phyloP scores from a whole-genome alignment of 1,140 invertebrate genomes.

The Pinna nobilis region DNA sequence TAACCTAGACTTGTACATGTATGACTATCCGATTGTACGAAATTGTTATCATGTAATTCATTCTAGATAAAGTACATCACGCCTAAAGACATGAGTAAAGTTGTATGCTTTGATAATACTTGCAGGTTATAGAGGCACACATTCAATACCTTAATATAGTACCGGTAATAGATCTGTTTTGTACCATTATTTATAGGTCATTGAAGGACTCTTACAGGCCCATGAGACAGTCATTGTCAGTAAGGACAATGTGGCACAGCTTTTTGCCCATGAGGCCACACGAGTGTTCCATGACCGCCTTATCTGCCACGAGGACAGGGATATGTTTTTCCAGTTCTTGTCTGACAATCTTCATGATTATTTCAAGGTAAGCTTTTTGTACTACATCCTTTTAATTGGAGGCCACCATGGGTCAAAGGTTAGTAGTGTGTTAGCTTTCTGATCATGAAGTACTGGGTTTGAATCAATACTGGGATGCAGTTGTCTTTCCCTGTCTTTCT shows the following conservation, averaged over 20 bases:
- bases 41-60: no score
- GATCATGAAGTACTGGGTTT: no score
- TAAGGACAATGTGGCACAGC: constrained; percentile 68
- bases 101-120: background rate
- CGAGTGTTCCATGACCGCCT: constrained; percentile 88
- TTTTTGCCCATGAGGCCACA: constrained; percentile 72
- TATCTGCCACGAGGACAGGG: constrained; percentile 84
- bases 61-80: background rate
- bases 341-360: constrained; percentile 84
- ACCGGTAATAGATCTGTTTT: no score
- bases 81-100: background rate
- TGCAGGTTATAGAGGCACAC: no score
- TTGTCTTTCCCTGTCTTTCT: no score
- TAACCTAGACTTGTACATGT: no score
- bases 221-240: constrained; percentile 84
- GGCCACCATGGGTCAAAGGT: no score
- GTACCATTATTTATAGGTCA: constrained; percentile 73
- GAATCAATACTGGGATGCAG: no score
- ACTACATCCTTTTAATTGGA: no score
- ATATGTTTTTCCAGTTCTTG: constrained; percentile 83
- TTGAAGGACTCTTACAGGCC: constrained; percentile 83
- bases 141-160: no score
- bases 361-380: constrained; percentile 82
- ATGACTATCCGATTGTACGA: no score
- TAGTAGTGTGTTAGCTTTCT: no score